phyloP scores from a whole-genome alignment of 2,113 vertebrate genomes.

The Poecilia latipinna region DNA sequence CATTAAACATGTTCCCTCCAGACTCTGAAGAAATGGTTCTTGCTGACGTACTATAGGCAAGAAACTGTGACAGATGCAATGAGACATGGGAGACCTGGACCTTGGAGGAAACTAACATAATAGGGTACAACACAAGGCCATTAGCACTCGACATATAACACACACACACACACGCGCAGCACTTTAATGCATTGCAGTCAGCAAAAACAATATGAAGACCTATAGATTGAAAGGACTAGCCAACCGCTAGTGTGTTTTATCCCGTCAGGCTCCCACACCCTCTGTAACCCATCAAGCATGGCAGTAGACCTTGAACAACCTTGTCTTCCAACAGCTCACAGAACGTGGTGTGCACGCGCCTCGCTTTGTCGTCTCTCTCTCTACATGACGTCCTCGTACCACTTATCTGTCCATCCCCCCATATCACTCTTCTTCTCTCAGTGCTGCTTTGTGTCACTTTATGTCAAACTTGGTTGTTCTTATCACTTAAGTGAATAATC shows the following conservation, averaged over 20 bases:
- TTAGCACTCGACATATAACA: conserved; percentile 21
- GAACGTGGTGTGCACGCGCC: conserved; percentile 46
- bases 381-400: conserved; percentile 16
- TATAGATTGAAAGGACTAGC: conserved; percentile 15
- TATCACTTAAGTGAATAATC: conserved; percentile 49
- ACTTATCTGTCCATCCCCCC: conserved; percentile 48
- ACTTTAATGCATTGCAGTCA: neutral
- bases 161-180: neutral
- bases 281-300: conserved; percentile 45
- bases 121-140: conserved; percentile 30
- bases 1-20: conserved; percentile 22
- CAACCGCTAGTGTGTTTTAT: conserved; percentile 5
- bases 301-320: conserved; percentile 70
- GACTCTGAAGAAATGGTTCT: conserved; percentile 28
- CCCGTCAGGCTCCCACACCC: conserved; percentile 20
- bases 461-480: conserved; percentile 50
- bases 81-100: conserved; percentile 45
- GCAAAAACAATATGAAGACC: conserved; percentile 7
- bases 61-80: conserved; percentile 66
- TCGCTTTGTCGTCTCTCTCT: neutral
- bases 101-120: conserved; percentile 25
- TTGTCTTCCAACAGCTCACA: conserved; percentile 52
- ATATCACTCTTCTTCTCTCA: conserved; percentile 48
- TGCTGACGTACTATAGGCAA: conserved; percentile 39
- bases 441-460: conserved; percentile 53